Conservation (phyloP, 2,113 vertebrate genomes). For the Pseudonaja textilis region DNA sequence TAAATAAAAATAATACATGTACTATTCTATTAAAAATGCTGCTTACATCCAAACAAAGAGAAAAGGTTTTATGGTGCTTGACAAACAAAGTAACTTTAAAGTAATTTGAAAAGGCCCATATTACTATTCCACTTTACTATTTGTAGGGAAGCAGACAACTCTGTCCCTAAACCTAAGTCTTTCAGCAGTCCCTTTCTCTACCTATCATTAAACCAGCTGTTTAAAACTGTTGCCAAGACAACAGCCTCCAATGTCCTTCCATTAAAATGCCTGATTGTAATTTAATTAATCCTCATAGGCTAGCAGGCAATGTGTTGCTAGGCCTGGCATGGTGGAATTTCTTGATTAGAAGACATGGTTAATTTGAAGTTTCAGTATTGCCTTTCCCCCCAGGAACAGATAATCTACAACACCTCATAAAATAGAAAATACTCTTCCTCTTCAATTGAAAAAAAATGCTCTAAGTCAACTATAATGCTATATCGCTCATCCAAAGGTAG, state of each 20-base stretch:
- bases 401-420: neutral
- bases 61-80: neutral
- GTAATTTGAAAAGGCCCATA: neutral
- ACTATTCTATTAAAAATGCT: neutral
- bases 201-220: slow-evolving; percentile 41
- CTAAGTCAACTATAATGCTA: neutral
- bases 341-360: slow-evolving; percentile 6
- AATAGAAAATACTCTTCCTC: neutral
- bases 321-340: slow-evolving; percentile 1
- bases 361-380: neutral
- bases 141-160: neutral
- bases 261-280: slow-evolving; percentile 51
- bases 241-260: slow-evolving; percentile 43
- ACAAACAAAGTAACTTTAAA: neutral
- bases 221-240: slow-evolving; percentile 48
- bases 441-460: neutral
- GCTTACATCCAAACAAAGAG: neutral
- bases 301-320: slow-evolving; percentile 30
- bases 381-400: neutral
- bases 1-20: neutral
- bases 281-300: slow-evolving; percentile 54
- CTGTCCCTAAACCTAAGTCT: neutral
- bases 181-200: slow-evolving; percentile 12
- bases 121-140: neutral
- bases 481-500: neutral